Conservation (phyloP, 2,888 invertebrate genomes). For the Elmis aenea region DNA sequence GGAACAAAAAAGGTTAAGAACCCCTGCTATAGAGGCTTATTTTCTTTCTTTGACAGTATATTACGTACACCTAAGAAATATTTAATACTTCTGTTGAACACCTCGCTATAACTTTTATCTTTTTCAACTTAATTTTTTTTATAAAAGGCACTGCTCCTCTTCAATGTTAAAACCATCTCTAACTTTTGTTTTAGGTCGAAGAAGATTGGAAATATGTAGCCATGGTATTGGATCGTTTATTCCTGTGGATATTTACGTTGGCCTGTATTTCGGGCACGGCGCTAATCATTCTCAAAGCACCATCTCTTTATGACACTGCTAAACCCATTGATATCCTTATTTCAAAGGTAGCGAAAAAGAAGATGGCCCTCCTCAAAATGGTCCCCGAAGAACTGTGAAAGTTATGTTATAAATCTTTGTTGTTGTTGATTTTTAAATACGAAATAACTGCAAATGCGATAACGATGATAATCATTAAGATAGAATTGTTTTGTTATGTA, state of each 20-base stretch:
- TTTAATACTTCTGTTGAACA: too few relatives aligned
- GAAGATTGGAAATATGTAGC: constrained; percentile 98
- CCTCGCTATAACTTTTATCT: too few relatives aligned
- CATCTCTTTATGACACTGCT: constrained; percentile 85
- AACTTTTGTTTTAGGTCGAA: constrained; percentile 69
- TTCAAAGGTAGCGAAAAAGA: constrained; percentile 88
- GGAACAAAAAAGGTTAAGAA: too few relatives aligned
- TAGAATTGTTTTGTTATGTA: constrained; percentile 37
- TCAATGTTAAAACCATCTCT: too few relatives aligned
- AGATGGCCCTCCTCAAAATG: constrained; percentile 83
- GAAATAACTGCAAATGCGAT: constrained; percentile 37
- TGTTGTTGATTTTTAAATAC: constrained; percentile 16
- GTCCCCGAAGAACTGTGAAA: constrained; percentile 57
- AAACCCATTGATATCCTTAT: constrained; percentile 85
- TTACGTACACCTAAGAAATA: too few relatives aligned
- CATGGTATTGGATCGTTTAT: constrained; percentile 94
- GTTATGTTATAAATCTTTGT: constrained; percentile 6
- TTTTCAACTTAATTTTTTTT: too few relatives aligned
- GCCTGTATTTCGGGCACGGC: constrained; percentile 89
- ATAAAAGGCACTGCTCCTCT: too few relatives aligned
- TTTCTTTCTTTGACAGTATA: too few relatives aligned
- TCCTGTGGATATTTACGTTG: constrained; percentile 91
- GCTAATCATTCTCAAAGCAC: constrained; percentile 83
- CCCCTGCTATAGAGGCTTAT: too few relatives aligned
- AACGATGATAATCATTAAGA: constrained; percentile 45